These are phyloP conservation scores for Brachionus asplanchnoidis DNA, from an alignment of 1,140 invertebrate species.

Conservation along the genomic window DNA sequence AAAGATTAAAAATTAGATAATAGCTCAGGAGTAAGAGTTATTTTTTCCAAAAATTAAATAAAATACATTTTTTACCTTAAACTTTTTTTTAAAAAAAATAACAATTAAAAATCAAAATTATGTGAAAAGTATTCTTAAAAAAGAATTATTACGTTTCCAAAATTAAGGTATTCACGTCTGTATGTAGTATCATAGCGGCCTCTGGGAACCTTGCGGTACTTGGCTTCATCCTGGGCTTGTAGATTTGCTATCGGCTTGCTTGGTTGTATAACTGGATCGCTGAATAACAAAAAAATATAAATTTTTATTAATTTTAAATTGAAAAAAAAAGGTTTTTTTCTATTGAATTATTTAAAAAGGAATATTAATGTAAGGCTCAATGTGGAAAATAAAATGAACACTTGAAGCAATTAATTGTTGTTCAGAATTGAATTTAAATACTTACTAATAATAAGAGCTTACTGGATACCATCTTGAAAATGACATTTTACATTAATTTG, in stretches of 20 bases:
- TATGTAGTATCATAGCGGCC: conserved; percentile 37
- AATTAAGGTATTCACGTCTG: conserved; percentile 33
- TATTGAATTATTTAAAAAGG: background rate
- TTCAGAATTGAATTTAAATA: background rate
- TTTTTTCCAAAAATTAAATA: too few relatives aligned
- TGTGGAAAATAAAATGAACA: background rate
- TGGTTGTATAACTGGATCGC: conserved; percentile 29
- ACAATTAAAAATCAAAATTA: background rate
- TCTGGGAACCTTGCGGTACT: background rate
- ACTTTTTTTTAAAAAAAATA: background rate
- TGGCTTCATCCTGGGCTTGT: conserved; percentile 17
- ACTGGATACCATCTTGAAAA: conserved; percentile 37
- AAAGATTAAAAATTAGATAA: too few relatives aligned
- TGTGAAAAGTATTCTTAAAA: background rate
- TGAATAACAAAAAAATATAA: background rate
- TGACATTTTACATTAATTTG: conserved; percentile 17
- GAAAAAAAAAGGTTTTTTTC: background rate
- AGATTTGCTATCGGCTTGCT: conserved; percentile 21
- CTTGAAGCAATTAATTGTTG: background rate
- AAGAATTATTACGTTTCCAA: conserved; percentile 9
- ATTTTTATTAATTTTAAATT: background rate
- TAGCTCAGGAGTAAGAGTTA: too few relatives aligned
- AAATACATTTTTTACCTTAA: background rate
- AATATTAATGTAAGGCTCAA: background rate
- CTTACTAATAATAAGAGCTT: conserved; percentile 35